Evolutionary conservation across 2,888 invertebrate species (phyloP), one percentile per base, ranked within the genome.

Genomic region (Formica aserva): DNA sequence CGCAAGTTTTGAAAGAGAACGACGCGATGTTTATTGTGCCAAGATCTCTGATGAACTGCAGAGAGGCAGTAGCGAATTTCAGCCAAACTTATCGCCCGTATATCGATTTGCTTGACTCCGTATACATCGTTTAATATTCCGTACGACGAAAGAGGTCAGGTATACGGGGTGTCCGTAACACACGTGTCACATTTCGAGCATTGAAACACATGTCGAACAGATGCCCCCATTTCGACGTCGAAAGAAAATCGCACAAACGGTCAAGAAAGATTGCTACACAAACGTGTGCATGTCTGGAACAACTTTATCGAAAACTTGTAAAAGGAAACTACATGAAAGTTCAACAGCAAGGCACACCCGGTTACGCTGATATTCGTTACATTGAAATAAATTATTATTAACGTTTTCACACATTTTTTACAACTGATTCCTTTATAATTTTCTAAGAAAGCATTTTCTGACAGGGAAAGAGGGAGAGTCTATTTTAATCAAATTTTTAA

Each of bases 11-110:
- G 86, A 87, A 90, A 85, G 85, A 87, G 67, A 72, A 72, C 74
- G 65, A 63, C 60, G 65, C 65, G 35, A 41, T 89, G 90, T 91
- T 91, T 91, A 87, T 91, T 90, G 84, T 88, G 72, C 55, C 84
- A 84, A 80, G 87, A 72, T 76, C 84, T 83, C 84, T 82, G 88
- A 90, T 84, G 90, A 87, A 88, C 90, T 66, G 88, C 89, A 89
- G 89, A 89, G 89, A 89, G 29, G 15, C 82, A 45, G 63, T 35
- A 22, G 72, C 32, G 41, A 62, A 76, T 67, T 76, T 52, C 87
- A 57, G 67, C 71, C 65, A 22, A 35, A 35, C 35, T 13, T 29
- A 71, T 62, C 55, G 55, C 11, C 9, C 35, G 67, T 60, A 71
- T 65, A 78, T 83, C 77, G 55, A 35, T 15, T 11, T 29, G 60